These are phyloP conservation scores for Osmerus eperlanus DNA, from an alignment of 2,113 vertebrate species.

Conservation along the genomic window DNA sequence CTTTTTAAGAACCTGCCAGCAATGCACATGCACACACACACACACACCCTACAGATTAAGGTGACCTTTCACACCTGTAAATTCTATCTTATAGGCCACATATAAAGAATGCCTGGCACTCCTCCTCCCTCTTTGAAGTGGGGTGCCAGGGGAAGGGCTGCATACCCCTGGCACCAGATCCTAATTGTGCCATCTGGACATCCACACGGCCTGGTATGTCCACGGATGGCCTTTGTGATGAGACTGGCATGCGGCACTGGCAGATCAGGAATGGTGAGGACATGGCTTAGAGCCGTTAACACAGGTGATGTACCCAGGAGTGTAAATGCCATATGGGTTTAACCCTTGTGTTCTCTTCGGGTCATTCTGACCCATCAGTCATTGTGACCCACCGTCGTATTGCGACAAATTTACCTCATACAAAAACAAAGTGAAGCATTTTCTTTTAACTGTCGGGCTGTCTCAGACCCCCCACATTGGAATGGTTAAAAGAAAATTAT, in stretches of 20 bases:
- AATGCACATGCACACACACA: background rate
- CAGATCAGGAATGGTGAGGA: constrained; percentile 15
- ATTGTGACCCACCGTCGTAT: too few species aligned
- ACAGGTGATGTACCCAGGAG: constrained; percentile 19
- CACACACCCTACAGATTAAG: constrained; percentile 13
- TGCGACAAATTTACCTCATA: too few species aligned
- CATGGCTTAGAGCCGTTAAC: background rate
- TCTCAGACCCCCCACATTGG: too few species aligned
- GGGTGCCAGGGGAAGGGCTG: constrained; percentile 18
- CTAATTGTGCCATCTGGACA: constrained; percentile 37
- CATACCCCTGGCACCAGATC: constrained; percentile 22
- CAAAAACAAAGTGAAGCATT: too few species aligned
- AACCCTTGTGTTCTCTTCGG: too few species aligned
- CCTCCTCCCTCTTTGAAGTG: constrained; percentile 36
- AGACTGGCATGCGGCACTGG: constrained; percentile 21
- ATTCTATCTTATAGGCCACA: constrained; percentile 13
- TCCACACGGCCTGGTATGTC: constrained; percentile 40
- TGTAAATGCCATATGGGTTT: constrained; percentile 34
- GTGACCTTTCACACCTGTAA: constrained; percentile 35
- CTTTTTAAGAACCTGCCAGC: background rate
- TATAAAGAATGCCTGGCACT: constrained; percentile 21
- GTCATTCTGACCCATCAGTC: too few species aligned
- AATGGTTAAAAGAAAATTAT: too few species aligned
- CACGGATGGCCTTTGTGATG: constrained; percentile 25
- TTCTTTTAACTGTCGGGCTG: too few species aligned